These are phyloP conservation scores for Barypeithes pellucidus DNA, from an alignment of 2,888 invertebrate species.

Conservation along the genomic window DNA sequence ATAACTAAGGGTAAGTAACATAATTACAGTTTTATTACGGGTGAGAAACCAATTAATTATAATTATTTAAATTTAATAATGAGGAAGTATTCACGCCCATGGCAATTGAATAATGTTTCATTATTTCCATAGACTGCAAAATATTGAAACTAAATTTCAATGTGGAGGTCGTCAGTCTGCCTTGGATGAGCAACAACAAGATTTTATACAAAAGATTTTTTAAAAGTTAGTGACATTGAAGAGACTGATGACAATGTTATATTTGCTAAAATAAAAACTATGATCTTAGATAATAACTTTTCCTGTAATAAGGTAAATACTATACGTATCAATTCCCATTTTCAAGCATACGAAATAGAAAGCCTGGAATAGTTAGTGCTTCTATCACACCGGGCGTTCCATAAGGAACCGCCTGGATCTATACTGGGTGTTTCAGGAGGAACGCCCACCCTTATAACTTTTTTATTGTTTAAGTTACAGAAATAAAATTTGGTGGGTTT, in stretches of 20 bases:
- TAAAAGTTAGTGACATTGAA: neutral
- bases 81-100: no score
- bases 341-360: neutral
- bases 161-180: neutral
- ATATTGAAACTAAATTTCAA: neutral
- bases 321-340: neutral
- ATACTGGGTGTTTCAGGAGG: no score
- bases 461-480: no score
- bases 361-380: neutral
- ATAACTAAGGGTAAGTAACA: no score
- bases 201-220: neutral
- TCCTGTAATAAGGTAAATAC: neutral
- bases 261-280: neutral
- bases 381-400: no score
- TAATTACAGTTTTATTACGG: no score
- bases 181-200: neutral
- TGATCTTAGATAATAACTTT: neutral
- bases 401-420: no score
- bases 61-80: no score
- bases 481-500: no score
- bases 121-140: neutral
- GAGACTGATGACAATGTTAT: neutral
- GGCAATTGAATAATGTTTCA: no score
- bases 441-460: no score
- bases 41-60: no score